Conservation (phyloP, 1,140 invertebrate genomes). For the Temnothorax longispinosus region DNA sequence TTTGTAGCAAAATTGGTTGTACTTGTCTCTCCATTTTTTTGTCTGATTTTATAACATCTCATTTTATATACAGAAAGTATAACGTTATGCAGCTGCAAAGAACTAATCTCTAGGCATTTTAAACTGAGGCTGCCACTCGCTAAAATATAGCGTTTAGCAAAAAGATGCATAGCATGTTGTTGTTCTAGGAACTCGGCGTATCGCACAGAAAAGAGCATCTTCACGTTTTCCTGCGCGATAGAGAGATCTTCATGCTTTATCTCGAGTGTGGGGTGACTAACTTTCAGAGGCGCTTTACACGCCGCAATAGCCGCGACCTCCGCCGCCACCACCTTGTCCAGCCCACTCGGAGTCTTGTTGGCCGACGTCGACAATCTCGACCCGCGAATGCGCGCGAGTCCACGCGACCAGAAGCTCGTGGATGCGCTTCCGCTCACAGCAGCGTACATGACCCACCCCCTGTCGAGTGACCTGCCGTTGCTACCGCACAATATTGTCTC, state of each 20-base stretch:
- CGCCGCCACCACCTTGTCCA: background rate
- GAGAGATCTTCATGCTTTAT: background rate
- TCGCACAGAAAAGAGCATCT: background rate
- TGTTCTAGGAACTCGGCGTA: background rate
- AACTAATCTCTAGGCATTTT: background rate
- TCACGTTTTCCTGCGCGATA: background rate
- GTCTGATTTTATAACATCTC: background rate
- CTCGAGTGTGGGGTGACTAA: constrained; percentile 38
- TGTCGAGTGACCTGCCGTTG: background rate
- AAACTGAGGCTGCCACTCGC: background rate
- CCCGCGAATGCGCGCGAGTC: background rate
- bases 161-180: background rate
- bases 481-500: background rate
- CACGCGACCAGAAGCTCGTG: constrained; percentile 1
- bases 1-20: background rate
- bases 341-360: background rate
- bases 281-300: constrained; percentile 51
- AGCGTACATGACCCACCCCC: constrained; percentile 28
- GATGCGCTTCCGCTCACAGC: constrained; percentile 2
- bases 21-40: background rate
- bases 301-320: background rate
- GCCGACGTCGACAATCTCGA: constrained; percentile 28
- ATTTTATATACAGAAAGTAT: background rate
- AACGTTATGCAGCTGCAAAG: background rate
- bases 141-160: background rate